Conservation (phyloP, 2,797 vertebrate genomes). For the Meda fulgida region DNA sequence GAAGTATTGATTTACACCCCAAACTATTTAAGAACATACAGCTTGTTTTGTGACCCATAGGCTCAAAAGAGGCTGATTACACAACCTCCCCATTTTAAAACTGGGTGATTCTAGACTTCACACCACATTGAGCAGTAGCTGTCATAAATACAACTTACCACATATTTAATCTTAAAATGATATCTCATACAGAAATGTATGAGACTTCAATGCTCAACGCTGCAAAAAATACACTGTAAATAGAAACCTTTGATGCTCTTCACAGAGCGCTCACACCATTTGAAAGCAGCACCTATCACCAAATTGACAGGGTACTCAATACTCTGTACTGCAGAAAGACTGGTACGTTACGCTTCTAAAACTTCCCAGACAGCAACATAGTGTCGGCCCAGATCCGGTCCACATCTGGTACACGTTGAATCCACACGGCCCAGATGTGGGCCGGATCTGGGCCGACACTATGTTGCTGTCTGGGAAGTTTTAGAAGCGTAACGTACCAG, state of each 20-base stretch:
- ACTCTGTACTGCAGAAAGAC: background rate
- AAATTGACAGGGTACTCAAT: background rate
- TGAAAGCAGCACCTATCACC: background rate
- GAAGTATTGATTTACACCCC: background rate
- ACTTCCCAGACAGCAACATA: too few relatives aligned
- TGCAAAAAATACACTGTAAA: background rate
- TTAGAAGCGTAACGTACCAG: background rate
- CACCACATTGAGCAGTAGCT: background rate
- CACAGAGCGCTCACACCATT: background rate
- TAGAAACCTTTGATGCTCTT: background rate
- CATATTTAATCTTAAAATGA: too few relatives aligned
- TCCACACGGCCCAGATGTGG: too few relatives aligned
- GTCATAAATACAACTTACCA: background rate
- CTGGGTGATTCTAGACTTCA: background rate
- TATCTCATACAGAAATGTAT: too few relatives aligned
- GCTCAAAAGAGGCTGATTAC: background rate
- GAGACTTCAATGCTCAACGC: background rate
- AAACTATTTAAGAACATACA: background rate
- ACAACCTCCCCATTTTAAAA: background rate
- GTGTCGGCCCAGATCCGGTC: too few relatives aligned
- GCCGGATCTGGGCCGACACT: too few relatives aligned
- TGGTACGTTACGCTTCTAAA: background rate
- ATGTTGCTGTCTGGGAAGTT: too few relatives aligned
- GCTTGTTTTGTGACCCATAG: background rate
- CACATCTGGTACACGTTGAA: too few relatives aligned